Percentiles rank a stretch among this genome's conserved stretches.
These are phyloP conservation scores for Orchesellides sinensis DNA, from an alignment of 2,888 invertebrate genomes.

Conservation along the genomic window DNA sequence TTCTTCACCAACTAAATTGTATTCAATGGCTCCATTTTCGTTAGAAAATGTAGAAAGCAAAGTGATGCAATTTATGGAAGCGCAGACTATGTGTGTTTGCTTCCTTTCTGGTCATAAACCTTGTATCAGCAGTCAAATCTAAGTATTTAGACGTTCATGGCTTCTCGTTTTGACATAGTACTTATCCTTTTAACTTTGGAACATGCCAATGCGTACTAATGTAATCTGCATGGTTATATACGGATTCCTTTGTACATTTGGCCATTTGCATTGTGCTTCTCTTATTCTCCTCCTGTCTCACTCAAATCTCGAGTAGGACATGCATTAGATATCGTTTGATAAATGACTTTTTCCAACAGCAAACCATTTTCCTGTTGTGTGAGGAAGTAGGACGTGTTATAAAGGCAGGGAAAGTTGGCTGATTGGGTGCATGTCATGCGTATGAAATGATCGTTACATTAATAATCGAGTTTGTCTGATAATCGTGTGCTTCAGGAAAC, in stretches of 20 bases:
- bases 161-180: constrained; percentile 14
- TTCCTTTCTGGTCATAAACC: constrained; percentile 38
- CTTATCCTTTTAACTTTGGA: background rate
- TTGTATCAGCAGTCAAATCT: constrained; percentile 43
- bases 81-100: background rate
- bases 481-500: background rate
- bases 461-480: background rate
- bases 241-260: constrained; percentile 9
- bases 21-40: background rate
- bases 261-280: constrained; percentile 23
- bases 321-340: constrained; percentile 61
- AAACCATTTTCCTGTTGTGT: constrained; percentile 31
- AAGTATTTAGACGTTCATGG: background rate
- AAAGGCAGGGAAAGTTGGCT: background rate
- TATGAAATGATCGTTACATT: background rate
- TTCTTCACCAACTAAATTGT: background rate
- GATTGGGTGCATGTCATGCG: too few relatives aligned
- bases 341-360: constrained; percentile 51
- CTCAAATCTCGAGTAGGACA: constrained; percentile 23
- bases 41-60: background rate
- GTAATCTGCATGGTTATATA: background rate
- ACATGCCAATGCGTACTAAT: background rate
- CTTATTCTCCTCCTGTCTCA: constrained; percentile 10
- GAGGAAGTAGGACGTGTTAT: background rate
- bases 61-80: constrained; percentile 20